Percentiles rank a stretch among this genome's conserved stretches.
phyloP scores from a whole-genome alignment of 2,888 invertebrate species.

The Agelastica alni region DNA sequence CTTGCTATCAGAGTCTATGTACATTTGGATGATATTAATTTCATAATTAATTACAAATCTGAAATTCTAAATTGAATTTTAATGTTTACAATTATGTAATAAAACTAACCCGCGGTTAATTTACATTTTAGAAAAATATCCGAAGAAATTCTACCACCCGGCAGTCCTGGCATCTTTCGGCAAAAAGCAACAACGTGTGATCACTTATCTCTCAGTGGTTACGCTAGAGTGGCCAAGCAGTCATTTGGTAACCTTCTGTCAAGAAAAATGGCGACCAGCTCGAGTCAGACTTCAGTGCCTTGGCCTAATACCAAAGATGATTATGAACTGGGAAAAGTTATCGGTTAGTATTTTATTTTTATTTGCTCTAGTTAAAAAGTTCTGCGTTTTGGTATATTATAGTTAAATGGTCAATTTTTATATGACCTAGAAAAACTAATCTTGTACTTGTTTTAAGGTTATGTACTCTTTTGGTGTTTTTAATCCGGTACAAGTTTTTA shows the following conservation, averaged over 20 bases:
- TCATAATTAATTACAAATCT: too few relatives aligned
- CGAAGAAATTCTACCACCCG: conserved; percentile 64
- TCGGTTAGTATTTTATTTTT: conserved; percentile 68
- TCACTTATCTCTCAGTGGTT: conserved; percentile 53
- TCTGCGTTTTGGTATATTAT: conserved; percentile 11
- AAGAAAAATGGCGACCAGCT: conserved; percentile 65
- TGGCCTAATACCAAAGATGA: conserved; percentile 93
- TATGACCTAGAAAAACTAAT: conserved; percentile 9
- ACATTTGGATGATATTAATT: too few relatives aligned
- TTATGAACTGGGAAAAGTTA: conserved; percentile 91
- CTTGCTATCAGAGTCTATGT: too few relatives aligned
- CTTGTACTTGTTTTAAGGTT: conserved; percentile 45
- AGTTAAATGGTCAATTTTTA: conserved; percentile 19
- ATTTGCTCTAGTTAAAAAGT: conserved; percentile 28
- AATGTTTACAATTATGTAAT: too few relatives aligned
- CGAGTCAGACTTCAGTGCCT: conserved; percentile 59
- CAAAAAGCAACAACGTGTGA: conserved; percentile 61
- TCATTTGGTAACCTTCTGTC: conserved; percentile 61
- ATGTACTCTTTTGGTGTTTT: conserved; percentile 51
- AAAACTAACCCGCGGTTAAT: too few relatives aligned
- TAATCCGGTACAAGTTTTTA: conserved; percentile 48
- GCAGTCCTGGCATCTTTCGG: conserved; percentile 65
- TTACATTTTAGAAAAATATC: conserved; percentile 61
- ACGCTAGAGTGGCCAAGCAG: conserved; percentile 55
- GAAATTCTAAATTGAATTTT: too few relatives aligned